These are phyloP conservation scores for Bombus turneri DNA, from an alignment of 1,140 invertebrate genomes.

Conservation along the genomic window DNA sequence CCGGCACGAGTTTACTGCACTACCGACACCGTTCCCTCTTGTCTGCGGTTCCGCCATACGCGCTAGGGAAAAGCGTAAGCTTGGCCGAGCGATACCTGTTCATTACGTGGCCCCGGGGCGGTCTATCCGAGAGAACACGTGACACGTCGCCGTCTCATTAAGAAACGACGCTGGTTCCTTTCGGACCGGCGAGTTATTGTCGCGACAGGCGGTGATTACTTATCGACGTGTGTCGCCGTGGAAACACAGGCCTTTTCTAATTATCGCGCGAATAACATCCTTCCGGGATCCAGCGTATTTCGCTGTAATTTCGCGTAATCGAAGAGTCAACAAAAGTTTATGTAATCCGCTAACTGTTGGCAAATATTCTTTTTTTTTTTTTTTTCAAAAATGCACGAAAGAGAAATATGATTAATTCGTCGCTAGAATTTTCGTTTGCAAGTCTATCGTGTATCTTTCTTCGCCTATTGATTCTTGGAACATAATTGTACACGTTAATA, in stretches of 20 bases:
- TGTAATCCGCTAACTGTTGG: no score
- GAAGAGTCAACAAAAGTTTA: no score
- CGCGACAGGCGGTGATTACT: not conserved
- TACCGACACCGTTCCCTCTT: slow-evolving; percentile 52
- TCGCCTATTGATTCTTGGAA: no score
- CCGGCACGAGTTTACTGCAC: slow-evolving; percentile 62
- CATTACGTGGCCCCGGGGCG: slow-evolving; percentile 22
- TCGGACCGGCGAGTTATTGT: not conserved
- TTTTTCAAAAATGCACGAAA: no score
- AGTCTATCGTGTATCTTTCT: no score
- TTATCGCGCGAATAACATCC: not conserved
- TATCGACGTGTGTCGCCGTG: not conserved
- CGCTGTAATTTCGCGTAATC: no score
- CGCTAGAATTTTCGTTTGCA: no score
- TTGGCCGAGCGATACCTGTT: slow-evolving; percentile 3
- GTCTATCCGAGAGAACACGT: not conserved
- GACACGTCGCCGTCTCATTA: slow-evolving; percentile 47
- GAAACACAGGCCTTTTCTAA: not conserved
- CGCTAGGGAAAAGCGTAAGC: slow-evolving; percentile 6
- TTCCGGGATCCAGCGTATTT: not conserved
- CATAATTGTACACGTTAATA: no score
- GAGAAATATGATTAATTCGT: no score
- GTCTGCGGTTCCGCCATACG: slow-evolving; percentile 3
- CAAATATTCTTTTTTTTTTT: no score
- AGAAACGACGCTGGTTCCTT: slow-evolving; percentile 17